phyloP scores from a whole-genome alignment of 2,797 vertebrate species.

The Labroides dimidiatus region DNA sequence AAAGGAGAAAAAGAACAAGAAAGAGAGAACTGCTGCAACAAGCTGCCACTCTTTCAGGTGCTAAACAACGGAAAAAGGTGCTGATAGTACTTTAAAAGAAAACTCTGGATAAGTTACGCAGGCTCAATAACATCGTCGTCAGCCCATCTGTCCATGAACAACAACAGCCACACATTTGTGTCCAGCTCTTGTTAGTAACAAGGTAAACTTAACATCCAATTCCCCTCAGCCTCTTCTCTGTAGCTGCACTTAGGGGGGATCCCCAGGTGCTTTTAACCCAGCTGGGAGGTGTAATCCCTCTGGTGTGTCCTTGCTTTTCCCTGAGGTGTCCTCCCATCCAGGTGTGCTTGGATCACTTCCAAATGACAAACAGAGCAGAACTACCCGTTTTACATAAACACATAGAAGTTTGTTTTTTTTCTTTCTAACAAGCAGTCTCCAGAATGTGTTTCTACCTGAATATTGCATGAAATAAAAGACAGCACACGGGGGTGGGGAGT shows the following conservation, averaged over 20 bases:
- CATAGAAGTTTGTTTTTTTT: neutral
- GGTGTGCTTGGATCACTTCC: slow-evolving; percentile 21
- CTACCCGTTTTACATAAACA: slow-evolving; percentile 18
- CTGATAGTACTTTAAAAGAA: neutral
- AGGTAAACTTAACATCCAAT: slow-evolving; percentile 15
- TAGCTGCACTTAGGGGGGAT: slow-evolving; percentile 30
- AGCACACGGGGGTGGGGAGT: slow-evolving; percentile 22
- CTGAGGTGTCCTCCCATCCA: slow-evolving; percentile 37
- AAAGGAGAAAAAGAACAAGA: no score
- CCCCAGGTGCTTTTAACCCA: slow-evolving; percentile 29
- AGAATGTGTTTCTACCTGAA: slow-evolving; percentile 37
- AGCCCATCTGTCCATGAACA: neutral
- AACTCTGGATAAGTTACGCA: neutral
- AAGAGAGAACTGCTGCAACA: no score
- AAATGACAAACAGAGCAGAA: slow-evolving; percentile 33
- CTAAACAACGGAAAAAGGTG: no score
- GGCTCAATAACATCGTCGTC: neutral
- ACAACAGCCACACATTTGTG: slow-evolving; percentile 13
- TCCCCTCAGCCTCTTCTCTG: slow-evolving; percentile 24
- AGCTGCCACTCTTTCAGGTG: no score
- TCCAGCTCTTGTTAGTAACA: slow-evolving; percentile 10
- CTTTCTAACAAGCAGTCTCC: slow-evolving; percentile 23
- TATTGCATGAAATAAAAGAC: slow-evolving; percentile 49
- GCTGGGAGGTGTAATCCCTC: slow-evolving; percentile 43
- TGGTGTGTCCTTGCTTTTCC: slow-evolving; percentile 38